These are phyloP conservation scores for Hirtodrosophila histrioides DNA, from an alignment of 2,888 invertebrate species.

Conservation along the genomic window DNA sequence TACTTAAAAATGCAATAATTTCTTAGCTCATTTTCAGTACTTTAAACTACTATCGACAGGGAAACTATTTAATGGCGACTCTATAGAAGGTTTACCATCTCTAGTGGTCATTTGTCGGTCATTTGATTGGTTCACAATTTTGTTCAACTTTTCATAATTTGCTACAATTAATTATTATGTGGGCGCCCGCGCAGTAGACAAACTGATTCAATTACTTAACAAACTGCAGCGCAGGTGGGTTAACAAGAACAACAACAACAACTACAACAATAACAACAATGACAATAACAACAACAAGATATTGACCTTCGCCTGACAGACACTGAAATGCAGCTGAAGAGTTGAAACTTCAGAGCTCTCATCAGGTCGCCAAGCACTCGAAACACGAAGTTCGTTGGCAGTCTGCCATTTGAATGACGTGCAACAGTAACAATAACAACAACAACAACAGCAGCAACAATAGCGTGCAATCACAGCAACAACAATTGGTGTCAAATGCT, in stretches of 20 bases:
- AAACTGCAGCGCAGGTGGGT: constrained; percentile 63
- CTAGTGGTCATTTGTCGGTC: constrained; percentile 31
- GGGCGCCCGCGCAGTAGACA: constrained; percentile 7
- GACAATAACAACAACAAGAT: constrained; percentile 34
- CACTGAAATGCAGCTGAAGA: constrained; percentile 57
- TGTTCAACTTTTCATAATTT: constrained; percentile 51
- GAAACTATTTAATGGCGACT: too few species aligned
- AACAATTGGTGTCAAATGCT: constrained; percentile 80
- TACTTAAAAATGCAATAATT: too few species aligned
- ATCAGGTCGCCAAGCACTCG: constrained; percentile 56
- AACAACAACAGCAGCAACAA: constrained; percentile 35
- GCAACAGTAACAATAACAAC: constrained; percentile 57
- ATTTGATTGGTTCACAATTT: constrained; percentile 25
- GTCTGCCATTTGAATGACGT: constrained; percentile 81
- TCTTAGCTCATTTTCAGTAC: too few species aligned
- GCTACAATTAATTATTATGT: constrained; percentile 50
- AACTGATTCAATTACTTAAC: constrained; percentile 61
- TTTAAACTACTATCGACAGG: too few species aligned
- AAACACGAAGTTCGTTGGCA: constrained; percentile 78
- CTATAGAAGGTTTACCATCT: too few species aligned
- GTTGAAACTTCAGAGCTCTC: constrained; percentile 40
- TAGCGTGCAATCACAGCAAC: constrained; percentile 68
- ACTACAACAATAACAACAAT: constrained; percentile 25
- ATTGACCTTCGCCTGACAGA: constrained; percentile 72
- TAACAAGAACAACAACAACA: constrained; percentile 23